Conservation (phyloP, 1,140 invertebrate genomes). For the Drosophila pseudoananassae region DNA sequence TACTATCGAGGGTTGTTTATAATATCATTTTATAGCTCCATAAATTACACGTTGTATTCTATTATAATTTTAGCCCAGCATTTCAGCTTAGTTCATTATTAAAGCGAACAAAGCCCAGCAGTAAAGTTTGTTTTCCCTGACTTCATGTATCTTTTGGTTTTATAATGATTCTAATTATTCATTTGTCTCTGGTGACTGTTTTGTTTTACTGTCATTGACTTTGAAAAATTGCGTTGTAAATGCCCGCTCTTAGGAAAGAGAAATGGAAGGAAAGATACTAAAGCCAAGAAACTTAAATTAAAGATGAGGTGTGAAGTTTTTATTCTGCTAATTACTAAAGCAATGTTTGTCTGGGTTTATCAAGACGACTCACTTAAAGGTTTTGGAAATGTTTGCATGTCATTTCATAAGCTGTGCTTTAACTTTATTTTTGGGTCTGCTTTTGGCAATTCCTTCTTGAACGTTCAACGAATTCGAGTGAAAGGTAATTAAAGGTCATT, state of each 20-base stretch:
- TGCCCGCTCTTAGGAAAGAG: slow-evolving; percentile 12
- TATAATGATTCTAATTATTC: slow-evolving; percentile 52
- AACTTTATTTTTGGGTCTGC: background rate
- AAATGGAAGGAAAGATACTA: background rate
- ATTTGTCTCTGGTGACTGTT: slow-evolving; percentile 15
- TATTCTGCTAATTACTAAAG: slow-evolving; percentile 23
- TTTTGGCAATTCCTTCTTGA: background rate
- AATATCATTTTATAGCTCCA: slow-evolving; percentile 24
- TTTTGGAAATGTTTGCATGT: slow-evolving; percentile 5
- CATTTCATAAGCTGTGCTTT: slow-evolving; percentile 29
- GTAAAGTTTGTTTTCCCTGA: background rate
- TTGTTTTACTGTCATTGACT: slow-evolving; percentile 30
- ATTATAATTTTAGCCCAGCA: slow-evolving; percentile 29
- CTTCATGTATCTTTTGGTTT: slow-evolving; percentile 7
- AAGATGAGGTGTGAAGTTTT: slow-evolving; percentile 8
- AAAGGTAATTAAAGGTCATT: slow-evolving; percentile 69
- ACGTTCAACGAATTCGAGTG: slow-evolving; percentile 27
- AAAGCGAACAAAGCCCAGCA: background rate
- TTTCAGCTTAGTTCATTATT: slow-evolving; percentile 2
- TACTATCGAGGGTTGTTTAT: slow-evolving; percentile 5
- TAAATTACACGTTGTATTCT: slow-evolving; percentile 18
- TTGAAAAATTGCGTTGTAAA: slow-evolving; percentile 52
- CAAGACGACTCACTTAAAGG: slow-evolving; percentile 17
- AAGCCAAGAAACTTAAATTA: slow-evolving; percentile 8
- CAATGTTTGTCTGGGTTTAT: slow-evolving; percentile 21